Evolutionary conservation across 2,113 vertebrate species (phyloP), one percentile per base, ranked within the genome.

Genomic region (Meleagris gallopavo): DNA sequence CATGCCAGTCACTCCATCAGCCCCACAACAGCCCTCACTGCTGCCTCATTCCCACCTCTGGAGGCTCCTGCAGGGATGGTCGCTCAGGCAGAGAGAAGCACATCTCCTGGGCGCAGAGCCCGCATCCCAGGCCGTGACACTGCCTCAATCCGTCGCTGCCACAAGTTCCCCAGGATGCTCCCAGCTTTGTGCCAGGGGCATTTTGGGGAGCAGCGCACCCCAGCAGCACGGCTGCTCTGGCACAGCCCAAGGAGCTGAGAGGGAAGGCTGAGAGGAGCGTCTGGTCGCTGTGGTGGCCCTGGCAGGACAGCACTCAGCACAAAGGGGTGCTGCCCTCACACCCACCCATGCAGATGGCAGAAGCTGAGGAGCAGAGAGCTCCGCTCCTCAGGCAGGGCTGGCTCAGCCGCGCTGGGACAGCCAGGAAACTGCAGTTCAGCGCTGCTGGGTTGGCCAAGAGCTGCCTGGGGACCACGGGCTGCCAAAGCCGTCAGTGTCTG

Each of bases 221-320:
- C 60, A 62, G 60, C 60, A 27, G 60, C 60, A 3, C 15, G 8
- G 60, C 60, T 38, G 34, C 60, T 38, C 60, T 6, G 2, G 36
- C 34, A 52, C 36, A 84, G 69, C 41, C 55, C 30, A 2, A n/a
- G 54, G 54, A 65, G 38, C 32, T 15, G 5, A 2, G 48, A 5
- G 25, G 58, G 50, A 58, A 61, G 41, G 41, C 9, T 0, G 16
- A 46, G 34, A 85, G 8, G 2, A 30, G 19, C 24, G 6, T 16
- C 20, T 0, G 20, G 50, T 17, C 25, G n/a, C 20, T 3, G 0
- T 0, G 0, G 41, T 38, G 76, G 21, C 64, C 25, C 55, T 0
- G 38, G 58, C 82, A 11, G 69, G 46, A 4, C 21, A 13, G 29
- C 13, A 9, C 20, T 6, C 79, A 36, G 54, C 46, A 18, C 32